phyloP scores from a whole-genome alignment of 2,113 vertebrate genomes.

The Plestiodon gilberti region DNA sequence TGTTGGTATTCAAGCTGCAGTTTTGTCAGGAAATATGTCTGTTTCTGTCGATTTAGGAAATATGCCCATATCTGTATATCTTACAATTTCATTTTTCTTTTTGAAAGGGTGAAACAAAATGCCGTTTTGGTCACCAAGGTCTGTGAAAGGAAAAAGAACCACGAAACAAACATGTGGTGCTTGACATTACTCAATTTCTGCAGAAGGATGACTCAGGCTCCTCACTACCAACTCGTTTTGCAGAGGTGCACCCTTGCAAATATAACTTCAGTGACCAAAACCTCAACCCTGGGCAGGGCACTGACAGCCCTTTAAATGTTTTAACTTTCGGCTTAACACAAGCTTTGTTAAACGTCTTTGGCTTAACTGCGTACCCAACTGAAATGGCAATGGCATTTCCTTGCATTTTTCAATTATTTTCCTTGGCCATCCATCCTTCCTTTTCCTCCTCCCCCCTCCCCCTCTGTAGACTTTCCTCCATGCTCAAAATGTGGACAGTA shows the following conservation, averaged over 20 bases:
- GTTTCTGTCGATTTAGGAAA: neutral
- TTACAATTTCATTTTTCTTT: neutral
- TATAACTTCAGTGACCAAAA: neutral
- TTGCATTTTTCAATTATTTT: too few species aligned
- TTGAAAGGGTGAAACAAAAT: neutral
- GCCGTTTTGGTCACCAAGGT: too few species aligned
- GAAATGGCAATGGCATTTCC: too few species aligned
- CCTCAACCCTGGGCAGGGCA: too few species aligned
- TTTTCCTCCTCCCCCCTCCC: too few species aligned
- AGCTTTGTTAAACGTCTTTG: too few species aligned
- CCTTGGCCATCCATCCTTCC: too few species aligned
- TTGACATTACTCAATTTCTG: neutral
- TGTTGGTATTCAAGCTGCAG: too few species aligned
- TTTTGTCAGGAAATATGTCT: too few species aligned
- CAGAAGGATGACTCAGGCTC: neutral
- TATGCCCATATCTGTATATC: neutral
- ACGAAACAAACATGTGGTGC: too few species aligned
- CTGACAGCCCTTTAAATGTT: neutral
- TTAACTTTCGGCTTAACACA: neutral
- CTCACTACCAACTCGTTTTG: neutral
- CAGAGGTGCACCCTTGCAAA: neutral
- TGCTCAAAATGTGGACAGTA: neutral
- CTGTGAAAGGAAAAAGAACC: neutral
- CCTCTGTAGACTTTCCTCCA: neutral
- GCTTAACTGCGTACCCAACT: neutral